Percentiles rank a stretch among this genome's conserved stretches.
Conservation (phyloP, 2,888 invertebrate species). For the Cinara cedri region DNA sequence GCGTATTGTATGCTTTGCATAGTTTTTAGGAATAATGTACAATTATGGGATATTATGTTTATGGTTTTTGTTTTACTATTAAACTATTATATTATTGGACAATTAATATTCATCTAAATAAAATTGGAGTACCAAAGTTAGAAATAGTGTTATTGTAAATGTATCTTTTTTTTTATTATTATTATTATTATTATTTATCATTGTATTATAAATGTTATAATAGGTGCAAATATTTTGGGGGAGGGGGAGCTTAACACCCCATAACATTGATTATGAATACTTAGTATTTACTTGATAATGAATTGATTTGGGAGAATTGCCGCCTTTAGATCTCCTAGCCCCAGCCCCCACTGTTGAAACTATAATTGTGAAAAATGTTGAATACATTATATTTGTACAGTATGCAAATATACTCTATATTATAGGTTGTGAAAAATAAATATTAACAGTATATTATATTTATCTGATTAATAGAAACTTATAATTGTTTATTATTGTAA, state of each 20-base stretch:
- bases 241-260: no score
- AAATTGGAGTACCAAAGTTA: constrained; percentile 44
- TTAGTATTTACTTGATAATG: no score
- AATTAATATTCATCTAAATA: constrained; percentile 20
- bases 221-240: no score
- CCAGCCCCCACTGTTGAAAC: no score
- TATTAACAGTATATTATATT: background rate
- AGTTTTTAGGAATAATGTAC: background rate
- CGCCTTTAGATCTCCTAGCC: no score
- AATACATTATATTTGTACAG: constrained; percentile 32
- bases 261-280: no score
- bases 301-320: no score
- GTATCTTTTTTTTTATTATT: constrained; percentile 5
- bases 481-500: background rate
- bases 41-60: background rate
- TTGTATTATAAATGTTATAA: constrained; percentile 21
- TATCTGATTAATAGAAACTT: background rate
- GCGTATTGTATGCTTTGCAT: background rate
- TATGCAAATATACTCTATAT: no score
- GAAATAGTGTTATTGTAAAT: background rate
- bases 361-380: constrained; percentile 41
- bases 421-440: constrained; percentile 38
- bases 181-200: background rate
- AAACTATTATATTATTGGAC: constrained; percentile 1
- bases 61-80: constrained; percentile 4